These are phyloP conservation scores for Meloidogyne hapla DNA, from an alignment of 1,140 invertebrate genomes.

Conservation along the genomic window DNA sequence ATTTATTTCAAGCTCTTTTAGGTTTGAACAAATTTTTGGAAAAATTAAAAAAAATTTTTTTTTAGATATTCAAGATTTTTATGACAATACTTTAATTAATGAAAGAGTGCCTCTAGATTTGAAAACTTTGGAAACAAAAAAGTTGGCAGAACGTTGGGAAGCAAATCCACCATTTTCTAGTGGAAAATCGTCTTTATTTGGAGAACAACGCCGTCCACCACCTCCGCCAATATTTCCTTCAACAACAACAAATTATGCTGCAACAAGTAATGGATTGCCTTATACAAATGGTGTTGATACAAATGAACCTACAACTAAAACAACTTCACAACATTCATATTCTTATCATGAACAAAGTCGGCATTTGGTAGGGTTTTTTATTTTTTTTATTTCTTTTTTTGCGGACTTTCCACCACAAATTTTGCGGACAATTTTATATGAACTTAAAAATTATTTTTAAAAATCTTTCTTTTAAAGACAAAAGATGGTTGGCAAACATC, in stretches of 20 bases:
- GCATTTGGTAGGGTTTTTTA: constrained; percentile 33
- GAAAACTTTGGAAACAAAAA: constrained; percentile 49
- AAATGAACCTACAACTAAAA: constrained; percentile 11
- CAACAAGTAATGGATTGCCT: constrained; percentile 15
- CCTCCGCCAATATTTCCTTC: constrained; percentile 9
- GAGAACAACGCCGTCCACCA: not conserved
- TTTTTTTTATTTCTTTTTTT: too few species aligned
- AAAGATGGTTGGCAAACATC: constrained; percentile 52
- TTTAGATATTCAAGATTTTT: constrained; percentile 55
- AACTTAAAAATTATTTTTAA: not conserved
- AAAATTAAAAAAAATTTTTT: not conserved
- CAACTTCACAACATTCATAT: constrained; percentile 42
- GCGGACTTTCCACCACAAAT: too few species aligned
- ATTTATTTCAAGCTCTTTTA: constrained; percentile 52
- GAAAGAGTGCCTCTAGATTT: constrained; percentile 43
- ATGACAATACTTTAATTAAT: constrained; percentile 52
- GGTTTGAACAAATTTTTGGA: constrained; percentile 23
- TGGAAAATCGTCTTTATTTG: not conserved
- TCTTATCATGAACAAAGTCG: constrained; percentile 46
- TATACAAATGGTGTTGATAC: constrained; percentile 41
- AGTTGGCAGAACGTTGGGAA: constrained; percentile 49
- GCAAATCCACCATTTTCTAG: constrained; percentile 4
- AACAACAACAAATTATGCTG: constrained; percentile 7
- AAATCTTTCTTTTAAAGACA: constrained; percentile 26
- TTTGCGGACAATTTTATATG: not conserved